Percentiles rank a stretch among this genome's conserved stretches.
Conservation (phyloP, 2,113 vertebrate species). For the Pleuronectes platessa region DNA sequence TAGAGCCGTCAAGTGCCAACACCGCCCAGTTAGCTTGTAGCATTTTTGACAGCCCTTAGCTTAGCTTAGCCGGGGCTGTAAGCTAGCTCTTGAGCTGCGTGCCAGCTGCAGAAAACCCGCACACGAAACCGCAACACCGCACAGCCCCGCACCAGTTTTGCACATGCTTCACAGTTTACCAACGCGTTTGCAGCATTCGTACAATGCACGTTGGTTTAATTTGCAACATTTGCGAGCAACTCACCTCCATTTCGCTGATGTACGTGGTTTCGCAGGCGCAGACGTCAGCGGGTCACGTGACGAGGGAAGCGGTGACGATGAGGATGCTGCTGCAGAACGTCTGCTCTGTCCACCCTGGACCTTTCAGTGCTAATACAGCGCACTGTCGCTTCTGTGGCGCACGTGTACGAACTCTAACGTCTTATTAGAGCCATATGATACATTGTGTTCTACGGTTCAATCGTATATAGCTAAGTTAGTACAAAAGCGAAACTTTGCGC, state of each 20-base stretch:
- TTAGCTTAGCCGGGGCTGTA: slow-evolving; percentile 28
- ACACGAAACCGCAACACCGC: accelerated
- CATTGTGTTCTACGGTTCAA: not conserved
- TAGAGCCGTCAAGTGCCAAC: not conserved
- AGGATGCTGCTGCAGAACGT: too few species aligned
- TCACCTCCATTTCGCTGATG: slow-evolving; percentile 78
- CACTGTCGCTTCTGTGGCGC: not conserved
- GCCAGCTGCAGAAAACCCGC: not conserved
- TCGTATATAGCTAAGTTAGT: too few species aligned
- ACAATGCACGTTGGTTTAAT: not conserved
- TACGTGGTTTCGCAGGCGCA: slow-evolving; percentile 11
- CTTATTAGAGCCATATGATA: not conserved
- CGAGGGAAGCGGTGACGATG: not conserved
- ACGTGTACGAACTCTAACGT: not conserved
- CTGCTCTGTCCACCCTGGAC: too few species aligned
- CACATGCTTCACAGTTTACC: accelerated
- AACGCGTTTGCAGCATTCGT: accelerated
- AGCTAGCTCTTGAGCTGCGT: not conserved
- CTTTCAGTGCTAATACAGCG: not conserved
- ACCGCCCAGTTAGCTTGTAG: too few species aligned
- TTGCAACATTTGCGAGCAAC: slow-evolving; percentile 8
- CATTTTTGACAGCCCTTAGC: slow-evolving; percentile 17
- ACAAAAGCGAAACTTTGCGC: slow-evolving; percentile 26
- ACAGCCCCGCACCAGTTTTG: accelerated
- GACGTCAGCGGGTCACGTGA: slow-evolving; percentile 56